These are phyloP conservation scores for Falco rusticolus DNA, from an alignment of 2,797 vertebrate genomes.

Conservation along the genomic window DNA sequence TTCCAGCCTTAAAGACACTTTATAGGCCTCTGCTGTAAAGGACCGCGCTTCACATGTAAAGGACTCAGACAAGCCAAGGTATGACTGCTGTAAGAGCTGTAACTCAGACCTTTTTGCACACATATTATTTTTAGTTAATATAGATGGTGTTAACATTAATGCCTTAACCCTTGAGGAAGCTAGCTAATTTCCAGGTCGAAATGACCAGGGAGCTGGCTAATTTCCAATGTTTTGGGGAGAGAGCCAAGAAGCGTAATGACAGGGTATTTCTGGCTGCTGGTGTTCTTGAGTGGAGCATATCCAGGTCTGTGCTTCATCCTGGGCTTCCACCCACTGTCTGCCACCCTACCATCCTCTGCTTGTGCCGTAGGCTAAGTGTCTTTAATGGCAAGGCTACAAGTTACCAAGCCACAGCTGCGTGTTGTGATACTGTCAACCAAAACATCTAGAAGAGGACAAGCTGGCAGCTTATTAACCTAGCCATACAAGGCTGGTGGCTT, in stretches of 20 bases:
- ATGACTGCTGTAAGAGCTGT: conserved; percentile 67
- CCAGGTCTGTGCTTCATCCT: background rate
- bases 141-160: conserved; percentile 78
- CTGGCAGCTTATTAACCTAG: background rate
- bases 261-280: conserved; percentile 18
- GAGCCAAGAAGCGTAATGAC: conserved; percentile 22
- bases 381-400: background rate
- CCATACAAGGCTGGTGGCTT: background rate
- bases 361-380: rapidly evolving
- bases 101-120: conserved; percentile 67
- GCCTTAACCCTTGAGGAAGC: conserved; percentile 70
- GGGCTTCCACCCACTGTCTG: background rate
- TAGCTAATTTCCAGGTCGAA: conserved; percentile 44
- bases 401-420: background rate
- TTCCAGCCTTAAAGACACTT: background rate
- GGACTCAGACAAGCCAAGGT: conserved; percentile 63
- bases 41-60: conserved; percentile 35
- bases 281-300: background rate
- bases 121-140: conserved; percentile 73
- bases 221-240: conserved; percentile 48
- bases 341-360: background rate
- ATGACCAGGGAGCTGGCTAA: conserved; percentile 46
- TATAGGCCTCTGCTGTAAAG: background rate
- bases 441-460: background rate
- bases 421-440: background rate